Evolutionary conservation across 1,140 invertebrate species (phyloP), one percentile per base, ranked within the genome.

Genomic region (Drosophila suzukii): DNA sequence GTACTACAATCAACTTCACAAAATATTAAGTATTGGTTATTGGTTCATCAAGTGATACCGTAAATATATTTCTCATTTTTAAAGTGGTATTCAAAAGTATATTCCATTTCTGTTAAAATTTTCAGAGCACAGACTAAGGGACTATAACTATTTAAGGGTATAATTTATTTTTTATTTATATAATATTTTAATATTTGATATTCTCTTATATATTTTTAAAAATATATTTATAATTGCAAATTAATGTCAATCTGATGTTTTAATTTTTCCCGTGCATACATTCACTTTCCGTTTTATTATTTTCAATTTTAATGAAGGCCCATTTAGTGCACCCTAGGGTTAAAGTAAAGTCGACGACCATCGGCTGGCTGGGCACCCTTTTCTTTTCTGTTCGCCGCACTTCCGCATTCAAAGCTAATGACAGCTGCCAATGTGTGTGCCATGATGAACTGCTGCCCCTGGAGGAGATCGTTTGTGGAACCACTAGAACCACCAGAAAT

Each of bases 231-330:
- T 5, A 11, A 12, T 20, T 2, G 44, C 24, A 10, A 47, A 27
- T 13, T 2, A 7, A 2, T 13, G n/a, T 0, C 1, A 6, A 56
- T 3, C 13, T 20, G 5, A 15, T 15, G 0, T 4, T 12, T 6
- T 36, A 20, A 12, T 54, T 63, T 27, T 44, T 4, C 3, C 60
- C 38, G 46, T 79, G 71, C 76, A 53, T 17, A 55, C 59, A 78
- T 78, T 75, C 74, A 83, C 78, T 88, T 85, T 86, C 74, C 70
- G 58, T 86, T 86, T 88, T 86, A 83, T 86, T 86, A 88, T 88
- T 88, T 82, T 82, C 82, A 82, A 88, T 88, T 86, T 86, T 82
- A 88, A 86, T 86, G 78, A 86, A 86, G 78, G 59, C 79, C 83
- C 83, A 82, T 82, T 86, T 86, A 66, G 62, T 71, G 82, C 82